Percentiles rank a stretch among this genome's conserved stretches.
Evolutionary conservation across 2,797 vertebrate genomes (phyloP).

Genomic region (Myoxocephalus aenaeus): DNA sequence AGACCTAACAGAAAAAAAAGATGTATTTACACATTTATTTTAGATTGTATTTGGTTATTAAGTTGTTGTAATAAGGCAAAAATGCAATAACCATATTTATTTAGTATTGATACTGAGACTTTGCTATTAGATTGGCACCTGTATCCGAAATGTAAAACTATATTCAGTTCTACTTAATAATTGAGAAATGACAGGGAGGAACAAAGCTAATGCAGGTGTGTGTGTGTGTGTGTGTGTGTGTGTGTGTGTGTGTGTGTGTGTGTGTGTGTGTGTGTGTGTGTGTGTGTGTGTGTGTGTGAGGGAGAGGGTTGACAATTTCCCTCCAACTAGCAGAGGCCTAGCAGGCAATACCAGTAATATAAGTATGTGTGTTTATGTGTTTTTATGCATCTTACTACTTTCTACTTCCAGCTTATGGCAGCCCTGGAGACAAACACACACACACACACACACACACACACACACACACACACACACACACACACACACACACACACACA

Average conservation of each 20-base stretch:
- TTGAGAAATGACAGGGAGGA: not conserved
- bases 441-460: slow-evolving; percentile 11
- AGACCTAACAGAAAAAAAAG: not conserved
- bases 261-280: too few species aligned
- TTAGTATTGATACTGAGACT: not conserved
- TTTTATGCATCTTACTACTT: slow-evolving; percentile 47
- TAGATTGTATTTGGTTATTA: not conserved
- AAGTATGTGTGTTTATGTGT: slow-evolving; percentile 31
- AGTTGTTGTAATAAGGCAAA: too few species aligned
- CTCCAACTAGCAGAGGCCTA: slow-evolving; percentile 36
- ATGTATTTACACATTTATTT: not conserved
- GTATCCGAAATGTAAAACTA: not conserved
- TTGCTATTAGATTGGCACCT: not conserved
- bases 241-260: too few species aligned
- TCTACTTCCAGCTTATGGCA: slow-evolving; percentile 57
- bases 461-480: slow-evolving; percentile 14
- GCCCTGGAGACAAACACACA: slow-evolving; percentile 30
- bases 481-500: slow-evolving; percentile 22
- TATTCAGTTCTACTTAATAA: not conserved
- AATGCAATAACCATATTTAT: not conserved
- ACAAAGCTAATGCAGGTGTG: slow-evolving; percentile 1
- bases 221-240: not conserved
- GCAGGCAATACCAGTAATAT: slow-evolving; percentile 38
- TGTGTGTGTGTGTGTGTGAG: not conserved
- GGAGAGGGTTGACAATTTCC: slow-evolving; percentile 44